These are phyloP conservation scores for Nyctereutes procyonoides DNA, from an alignment of 2,113 vertebrate species.

Conservation along the genomic window DNA sequence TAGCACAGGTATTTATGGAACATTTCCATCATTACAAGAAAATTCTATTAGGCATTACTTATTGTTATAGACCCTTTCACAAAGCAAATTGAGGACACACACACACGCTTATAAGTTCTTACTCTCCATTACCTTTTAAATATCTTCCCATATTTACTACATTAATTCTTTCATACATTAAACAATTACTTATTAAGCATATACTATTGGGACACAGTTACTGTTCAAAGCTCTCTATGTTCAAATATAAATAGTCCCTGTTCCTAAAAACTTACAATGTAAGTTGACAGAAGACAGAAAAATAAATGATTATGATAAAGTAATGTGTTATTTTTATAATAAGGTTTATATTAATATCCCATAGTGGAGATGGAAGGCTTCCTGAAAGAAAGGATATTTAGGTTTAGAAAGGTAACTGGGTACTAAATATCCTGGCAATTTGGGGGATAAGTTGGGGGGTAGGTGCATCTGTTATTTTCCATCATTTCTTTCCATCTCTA, in stretches of 20 bases:
- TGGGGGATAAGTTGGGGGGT: neutral
- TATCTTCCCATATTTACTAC: neutral
- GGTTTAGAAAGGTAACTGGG: neutral
- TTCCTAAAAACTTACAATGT: neutral
- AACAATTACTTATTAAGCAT: slow-evolving; percentile 4
- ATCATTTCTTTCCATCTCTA: neutral
- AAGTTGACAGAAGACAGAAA: neutral
- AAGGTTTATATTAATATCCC: neutral
- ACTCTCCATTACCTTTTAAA: neutral
- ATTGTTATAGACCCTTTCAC: neutral
- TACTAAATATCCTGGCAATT: neutral
- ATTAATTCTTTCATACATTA: slow-evolving; percentile 36
- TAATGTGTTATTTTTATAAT: neutral
- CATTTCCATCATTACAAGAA: neutral
- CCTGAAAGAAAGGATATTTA: neutral
- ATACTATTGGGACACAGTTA: neutral
- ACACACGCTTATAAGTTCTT: neutral
- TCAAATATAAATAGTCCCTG: neutral
- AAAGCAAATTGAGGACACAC: neutral
- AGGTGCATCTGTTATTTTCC: neutral
- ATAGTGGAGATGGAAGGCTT: neutral
- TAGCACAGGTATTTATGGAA: neutral
- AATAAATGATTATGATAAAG: neutral
- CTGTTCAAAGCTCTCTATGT: neutral
- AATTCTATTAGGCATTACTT: neutral